Conservation (phyloP, 2,797 vertebrate genomes). For the Cirrhinus molitorella region DNA sequence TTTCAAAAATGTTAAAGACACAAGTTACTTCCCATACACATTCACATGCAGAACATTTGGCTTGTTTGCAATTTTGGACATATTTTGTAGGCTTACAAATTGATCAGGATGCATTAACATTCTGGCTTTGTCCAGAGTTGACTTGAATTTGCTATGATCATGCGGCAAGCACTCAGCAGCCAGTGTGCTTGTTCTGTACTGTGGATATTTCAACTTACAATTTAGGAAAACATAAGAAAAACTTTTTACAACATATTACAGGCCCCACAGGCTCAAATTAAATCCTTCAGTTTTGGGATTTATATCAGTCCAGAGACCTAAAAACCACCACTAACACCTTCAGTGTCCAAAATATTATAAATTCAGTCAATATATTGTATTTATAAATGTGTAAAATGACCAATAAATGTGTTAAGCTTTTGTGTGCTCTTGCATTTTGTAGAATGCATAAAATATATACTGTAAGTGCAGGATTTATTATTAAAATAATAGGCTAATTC, state of each 20-base stretch:
- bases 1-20: constrained; percentile 43
- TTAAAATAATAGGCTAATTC: constrained; percentile 34
- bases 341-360: constrained; percentile 15
- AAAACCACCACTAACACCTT: constrained; percentile 32
- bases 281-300: constrained; percentile 6
- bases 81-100: constrained; percentile 7
- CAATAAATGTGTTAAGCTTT: neutral
- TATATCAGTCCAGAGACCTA: constrained; percentile 31
- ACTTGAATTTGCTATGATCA: constrained; percentile 22
- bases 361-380: constrained; percentile 12
- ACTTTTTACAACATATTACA: constrained; percentile 49
- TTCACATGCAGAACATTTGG: constrained; percentile 50
- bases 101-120: constrained; percentile 5
- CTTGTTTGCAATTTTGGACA: constrained; percentile 31
- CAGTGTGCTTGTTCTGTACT: constrained; percentile 6
- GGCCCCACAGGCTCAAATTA: neutral
- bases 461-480: constrained; percentile 40
- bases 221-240: constrained; percentile 20
- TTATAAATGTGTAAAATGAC: constrained; percentile 31
- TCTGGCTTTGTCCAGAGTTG: constrained; percentile 15
- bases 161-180: constrained; percentile 25
- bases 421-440: constrained; percentile 40
- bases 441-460: constrained; percentile 39
- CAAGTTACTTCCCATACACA: constrained; percentile 44
- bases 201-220: constrained; percentile 22